A percentile compares a stretch with the other conserved stretches of the same genome.
Conservation (phyloP, 2,113 vertebrate species). For the Ramphastos sulfuratus region DNA sequence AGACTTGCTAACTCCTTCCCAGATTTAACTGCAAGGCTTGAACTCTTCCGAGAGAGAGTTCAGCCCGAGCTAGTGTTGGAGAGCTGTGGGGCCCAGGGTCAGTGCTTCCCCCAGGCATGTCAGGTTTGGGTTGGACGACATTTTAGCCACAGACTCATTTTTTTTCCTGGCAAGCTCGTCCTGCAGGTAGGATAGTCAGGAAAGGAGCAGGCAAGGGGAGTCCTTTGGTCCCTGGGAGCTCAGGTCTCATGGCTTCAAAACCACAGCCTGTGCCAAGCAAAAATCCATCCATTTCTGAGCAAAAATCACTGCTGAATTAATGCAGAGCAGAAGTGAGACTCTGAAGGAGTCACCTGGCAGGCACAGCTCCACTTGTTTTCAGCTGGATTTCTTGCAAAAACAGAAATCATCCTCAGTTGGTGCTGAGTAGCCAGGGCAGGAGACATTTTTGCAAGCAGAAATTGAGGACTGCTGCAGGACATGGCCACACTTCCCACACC, state of each 20-base stretch:
- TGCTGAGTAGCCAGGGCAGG: background rate
- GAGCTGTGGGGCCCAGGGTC: background rate
- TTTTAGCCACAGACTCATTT: background rate
- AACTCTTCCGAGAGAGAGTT: slow-evolving; percentile 53
- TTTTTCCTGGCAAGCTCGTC: background rate
- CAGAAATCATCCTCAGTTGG: background rate
- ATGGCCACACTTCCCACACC: accelerated
- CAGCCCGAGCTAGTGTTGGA: background rate
- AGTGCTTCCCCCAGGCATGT: background rate
- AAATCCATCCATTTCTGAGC: background rate
- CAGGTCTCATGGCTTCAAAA: background rate
- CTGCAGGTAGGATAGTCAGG: background rate
- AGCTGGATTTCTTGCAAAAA: background rate
- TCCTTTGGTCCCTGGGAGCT: background rate
- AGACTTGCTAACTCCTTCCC: slow-evolving; percentile 62
- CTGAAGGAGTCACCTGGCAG: background rate
- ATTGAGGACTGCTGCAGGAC: background rate
- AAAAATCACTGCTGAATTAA: background rate
- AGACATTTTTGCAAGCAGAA: too few species aligned
- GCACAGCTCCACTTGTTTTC: background rate
- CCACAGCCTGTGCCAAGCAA: background rate
- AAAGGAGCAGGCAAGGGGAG: background rate
- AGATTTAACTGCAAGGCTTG: slow-evolving; percentile 44
- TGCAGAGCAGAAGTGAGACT: background rate
- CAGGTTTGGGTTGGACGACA: background rate